Conservation (phyloP, 2,797 vertebrate genomes). For the Mus caroli region DNA sequence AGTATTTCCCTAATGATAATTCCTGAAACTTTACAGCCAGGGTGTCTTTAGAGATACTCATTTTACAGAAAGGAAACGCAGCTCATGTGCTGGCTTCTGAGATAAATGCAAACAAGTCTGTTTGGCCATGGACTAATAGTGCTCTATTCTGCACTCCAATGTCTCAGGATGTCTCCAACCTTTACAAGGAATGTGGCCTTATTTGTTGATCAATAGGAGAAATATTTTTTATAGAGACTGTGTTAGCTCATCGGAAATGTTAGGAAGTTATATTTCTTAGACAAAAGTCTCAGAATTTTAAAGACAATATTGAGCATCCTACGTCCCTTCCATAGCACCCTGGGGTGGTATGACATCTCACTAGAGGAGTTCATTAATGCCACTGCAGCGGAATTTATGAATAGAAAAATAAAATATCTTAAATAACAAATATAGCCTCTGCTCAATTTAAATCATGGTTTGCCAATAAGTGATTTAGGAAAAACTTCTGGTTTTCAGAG, state of each 20-base stretch:
- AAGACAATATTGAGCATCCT: not conserved
- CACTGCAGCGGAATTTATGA: not conserved
- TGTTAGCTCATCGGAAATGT: not conserved
- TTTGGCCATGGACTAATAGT: not conserved
- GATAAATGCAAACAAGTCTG: slow-evolving; percentile 23
- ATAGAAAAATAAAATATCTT: slow-evolving; percentile 25
- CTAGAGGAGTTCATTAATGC: not conserved
- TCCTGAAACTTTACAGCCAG: slow-evolving; percentile 57
- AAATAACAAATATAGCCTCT: not conserved
- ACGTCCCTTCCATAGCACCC: too few relatives aligned
- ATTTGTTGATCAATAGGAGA: slow-evolving; percentile 52
- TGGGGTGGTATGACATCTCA: not conserved
- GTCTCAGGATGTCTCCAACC: not conserved
- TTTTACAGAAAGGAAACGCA: slow-evolving; percentile 51
- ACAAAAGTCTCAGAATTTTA: slow-evolving; percentile 9
- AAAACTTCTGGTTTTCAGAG: slow-evolving; percentile 11
- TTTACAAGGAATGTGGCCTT: not conserved
- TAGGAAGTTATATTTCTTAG: not conserved
- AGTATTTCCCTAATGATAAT: slow-evolving; percentile 75
- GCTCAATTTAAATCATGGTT: slow-evolving; percentile 21
- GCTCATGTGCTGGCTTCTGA: slow-evolving; percentile 1
- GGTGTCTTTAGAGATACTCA: slow-evolving; percentile 57
- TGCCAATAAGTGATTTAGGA: slow-evolving; percentile 9
- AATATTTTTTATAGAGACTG: not conserved
- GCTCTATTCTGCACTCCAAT: not conserved